Evolutionary conservation across 1,140 invertebrate genomes (phyloP).

Genomic region (Hirudo medicinalis): DNA sequence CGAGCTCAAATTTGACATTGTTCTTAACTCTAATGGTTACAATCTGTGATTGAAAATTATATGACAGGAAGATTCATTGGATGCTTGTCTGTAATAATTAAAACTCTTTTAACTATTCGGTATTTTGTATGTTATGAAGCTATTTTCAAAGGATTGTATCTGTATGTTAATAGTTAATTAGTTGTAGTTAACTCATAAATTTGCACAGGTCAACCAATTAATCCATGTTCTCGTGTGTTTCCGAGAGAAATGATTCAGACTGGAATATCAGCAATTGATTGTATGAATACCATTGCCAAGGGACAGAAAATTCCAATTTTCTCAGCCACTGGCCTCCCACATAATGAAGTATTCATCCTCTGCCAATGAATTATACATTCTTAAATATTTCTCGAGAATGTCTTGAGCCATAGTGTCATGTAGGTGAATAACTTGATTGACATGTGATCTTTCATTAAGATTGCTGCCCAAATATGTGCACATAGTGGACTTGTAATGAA

Average conservation of each 20-base stretch:
- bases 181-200: not conserved
- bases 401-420: not conserved
- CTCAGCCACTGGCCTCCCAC: slow-evolving; percentile 90
- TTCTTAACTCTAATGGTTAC: no score
- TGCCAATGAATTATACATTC: not conserved
- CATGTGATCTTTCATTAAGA: not conserved
- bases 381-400: not conserved
- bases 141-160: not conserved
- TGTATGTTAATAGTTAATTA: not conserved
- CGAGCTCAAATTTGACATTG: no score
- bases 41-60: no score
- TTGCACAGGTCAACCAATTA: slow-evolving; percentile 75
- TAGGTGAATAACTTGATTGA: not conserved
- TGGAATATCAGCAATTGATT: slow-evolving; percentile 93
- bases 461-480: not conserved
- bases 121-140: not conserved
- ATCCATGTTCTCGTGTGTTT: slow-evolving; percentile 94
- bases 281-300: slow-evolving; percentile 96
- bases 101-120: not conserved
- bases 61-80: slow-evolving; percentile 45
- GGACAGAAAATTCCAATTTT: slow-evolving; percentile 98
- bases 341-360: slow-evolving; percentile 63
- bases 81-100: slow-evolving; percentile 25
- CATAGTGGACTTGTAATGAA: slow-evolving; percentile 8
- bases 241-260: slow-evolving; percentile 99